Percentiles rank a stretch among this genome's conserved stretches.
phyloP scores from a whole-genome alignment of 2,888 invertebrate genomes.

The Cyclophora punctaria region DNA sequence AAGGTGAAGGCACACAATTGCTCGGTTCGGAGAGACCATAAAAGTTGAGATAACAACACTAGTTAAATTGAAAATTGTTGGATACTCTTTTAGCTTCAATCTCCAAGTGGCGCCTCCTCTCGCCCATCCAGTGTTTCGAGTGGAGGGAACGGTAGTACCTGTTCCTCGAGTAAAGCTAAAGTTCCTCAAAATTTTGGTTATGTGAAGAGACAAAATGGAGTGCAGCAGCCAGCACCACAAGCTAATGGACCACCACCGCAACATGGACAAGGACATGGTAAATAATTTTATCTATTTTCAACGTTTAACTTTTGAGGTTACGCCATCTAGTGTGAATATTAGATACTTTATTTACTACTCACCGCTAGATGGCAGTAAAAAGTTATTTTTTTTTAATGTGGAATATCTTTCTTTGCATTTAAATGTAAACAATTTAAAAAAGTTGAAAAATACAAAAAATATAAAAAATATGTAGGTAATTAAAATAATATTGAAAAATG shows the following conservation, averaged over 20 bases:
- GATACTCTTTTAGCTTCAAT: constrained; percentile 55
- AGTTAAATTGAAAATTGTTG: not conserved
- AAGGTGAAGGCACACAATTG: no score
- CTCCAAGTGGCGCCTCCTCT: constrained; percentile 65
- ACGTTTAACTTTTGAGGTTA: no score
- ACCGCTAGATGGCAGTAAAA: constrained; percentile 9
- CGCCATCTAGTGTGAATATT: no score
- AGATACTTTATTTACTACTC: constrained; percentile 1
- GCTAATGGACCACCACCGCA: constrained; percentile 55
- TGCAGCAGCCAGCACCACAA: constrained; percentile 62
- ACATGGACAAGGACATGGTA: constrained; percentile 47
- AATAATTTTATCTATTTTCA: constrained; percentile 1
- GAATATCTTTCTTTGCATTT: no score
- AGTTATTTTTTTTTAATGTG: no score
- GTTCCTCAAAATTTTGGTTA: constrained; percentile 91
- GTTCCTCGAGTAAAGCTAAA: constrained; percentile 78
- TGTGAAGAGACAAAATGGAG: constrained; percentile 83
- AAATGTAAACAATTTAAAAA: no score
- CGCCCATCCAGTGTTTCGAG: constrained; percentile 64
- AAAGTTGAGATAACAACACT: no score
- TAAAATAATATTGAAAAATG: no score
- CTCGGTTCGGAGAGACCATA: no score
- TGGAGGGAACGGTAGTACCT: constrained; percentile 71
- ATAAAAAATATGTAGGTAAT: no score
- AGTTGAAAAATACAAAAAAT: no score